Conservation (phyloP, 1,140 invertebrate species). For the Pogonus chalceus region DNA sequence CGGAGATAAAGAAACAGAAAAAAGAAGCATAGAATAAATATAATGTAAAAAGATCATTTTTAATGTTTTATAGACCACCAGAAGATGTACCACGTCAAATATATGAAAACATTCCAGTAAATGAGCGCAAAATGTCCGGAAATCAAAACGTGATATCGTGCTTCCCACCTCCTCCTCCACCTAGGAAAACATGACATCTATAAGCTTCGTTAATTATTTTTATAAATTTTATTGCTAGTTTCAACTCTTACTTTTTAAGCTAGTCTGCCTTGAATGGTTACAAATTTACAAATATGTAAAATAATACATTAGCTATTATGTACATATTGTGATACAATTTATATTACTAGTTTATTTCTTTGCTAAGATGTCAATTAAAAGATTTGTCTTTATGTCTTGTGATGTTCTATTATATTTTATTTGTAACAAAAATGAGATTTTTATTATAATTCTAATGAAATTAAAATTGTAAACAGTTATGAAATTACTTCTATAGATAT, state of each 20-base stretch:
- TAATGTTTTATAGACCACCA: constrained; percentile 26
- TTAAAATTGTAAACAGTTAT: no score
- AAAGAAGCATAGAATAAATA: no score
- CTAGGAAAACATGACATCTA: constrained; percentile 22
- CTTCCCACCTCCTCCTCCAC: constrained; percentile 16
- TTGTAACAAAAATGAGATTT: no score
- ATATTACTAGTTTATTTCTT: no score
- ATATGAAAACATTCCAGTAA: constrained; percentile 33
- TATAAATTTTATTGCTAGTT: not conserved
- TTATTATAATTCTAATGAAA: no score
- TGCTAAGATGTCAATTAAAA: no score
- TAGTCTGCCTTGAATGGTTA: not conserved
- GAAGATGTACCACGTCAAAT: constrained; percentile 32
- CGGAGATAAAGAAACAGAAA: no score
- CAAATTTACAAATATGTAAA: constrained; percentile 3
- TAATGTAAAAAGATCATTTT: constrained; percentile 8
- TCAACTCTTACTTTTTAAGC: not conserved
- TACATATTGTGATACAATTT: no score
- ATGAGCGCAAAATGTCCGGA: constrained; percentile 20
- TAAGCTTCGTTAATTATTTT: not conserved
- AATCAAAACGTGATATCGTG: constrained; percentile 3
- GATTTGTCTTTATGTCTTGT: no score
- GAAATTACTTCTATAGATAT: no score
- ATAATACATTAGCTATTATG: no score
- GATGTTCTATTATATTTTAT: no score